Percentiles rank a stretch among this genome's conserved stretches.
Conservation (phyloP, 2,888 invertebrate species). For the Beris chalybata region DNA sequence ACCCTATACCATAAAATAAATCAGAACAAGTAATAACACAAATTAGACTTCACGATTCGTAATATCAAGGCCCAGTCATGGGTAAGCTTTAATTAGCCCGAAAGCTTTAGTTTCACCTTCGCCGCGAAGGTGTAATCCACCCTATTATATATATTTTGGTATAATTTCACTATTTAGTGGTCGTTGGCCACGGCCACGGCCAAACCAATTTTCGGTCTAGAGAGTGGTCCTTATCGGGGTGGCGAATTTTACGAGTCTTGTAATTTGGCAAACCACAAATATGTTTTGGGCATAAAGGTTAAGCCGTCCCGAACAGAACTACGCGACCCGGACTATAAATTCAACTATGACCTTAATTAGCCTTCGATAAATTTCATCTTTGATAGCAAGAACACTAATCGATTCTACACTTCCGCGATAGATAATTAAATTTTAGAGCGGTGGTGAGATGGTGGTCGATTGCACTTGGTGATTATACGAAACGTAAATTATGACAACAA, state of each 20-base stretch:
- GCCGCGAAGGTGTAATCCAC: background rate
- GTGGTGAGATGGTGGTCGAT: conserved; percentile 16
- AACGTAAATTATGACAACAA: conserved; percentile 29
- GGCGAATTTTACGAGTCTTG: conserved; percentile 13
- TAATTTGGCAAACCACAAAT: conserved; percentile 26
- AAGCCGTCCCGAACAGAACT: background rate
- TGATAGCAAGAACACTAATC: conserved; percentile 12
- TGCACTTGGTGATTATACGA: conserved; percentile 22
- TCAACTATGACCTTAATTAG: conserved; percentile 28
- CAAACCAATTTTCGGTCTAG: conserved; percentile 6
- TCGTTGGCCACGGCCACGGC: background rate
- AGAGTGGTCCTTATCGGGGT: background rate
- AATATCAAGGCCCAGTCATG: background rate
- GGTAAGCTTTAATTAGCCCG: conserved; percentile 19
- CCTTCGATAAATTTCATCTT: conserved; percentile 19
- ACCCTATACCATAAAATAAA: no score
- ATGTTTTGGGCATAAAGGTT: conserved; percentile 7
- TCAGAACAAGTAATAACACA: no score
- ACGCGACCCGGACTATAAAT: conserved; percentile 19
- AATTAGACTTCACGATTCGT: no score
- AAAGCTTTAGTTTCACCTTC: conserved; percentile 10
- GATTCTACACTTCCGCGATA: conserved; percentile 18
- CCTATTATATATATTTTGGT: background rate
- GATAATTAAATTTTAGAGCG: conserved; percentile 24
- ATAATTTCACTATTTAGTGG: background rate